Evolutionary conservation across 2,113 vertebrate species (phyloP).

Genomic region (Corythornis vintsioides): DNA sequence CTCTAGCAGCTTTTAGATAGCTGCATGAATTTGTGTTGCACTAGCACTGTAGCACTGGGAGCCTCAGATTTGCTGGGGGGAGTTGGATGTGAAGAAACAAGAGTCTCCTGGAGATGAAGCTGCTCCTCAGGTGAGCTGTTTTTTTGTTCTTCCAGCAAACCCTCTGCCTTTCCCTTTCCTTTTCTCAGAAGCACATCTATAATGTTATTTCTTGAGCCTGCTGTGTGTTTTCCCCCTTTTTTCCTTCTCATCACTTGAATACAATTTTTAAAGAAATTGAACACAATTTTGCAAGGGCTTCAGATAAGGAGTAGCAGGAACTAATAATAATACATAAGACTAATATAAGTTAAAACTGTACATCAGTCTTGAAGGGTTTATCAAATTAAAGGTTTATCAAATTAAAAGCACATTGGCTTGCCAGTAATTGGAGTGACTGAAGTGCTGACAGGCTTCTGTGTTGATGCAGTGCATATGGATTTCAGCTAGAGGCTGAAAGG

Average conservation of each 20-base stretch:
- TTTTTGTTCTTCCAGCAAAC: not conserved
- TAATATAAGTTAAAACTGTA: not conserved
- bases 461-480: accelerated
- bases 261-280: not conserved
- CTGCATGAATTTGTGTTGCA: not conserved
- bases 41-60: not conserved
- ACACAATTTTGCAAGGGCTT: not conserved
- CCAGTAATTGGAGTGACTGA: not conserved
- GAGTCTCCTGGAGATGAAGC: not conserved
- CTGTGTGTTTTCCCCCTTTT: not conserved
- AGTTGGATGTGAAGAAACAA: not conserved
- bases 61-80: not conserved
- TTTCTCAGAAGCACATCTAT: no score
- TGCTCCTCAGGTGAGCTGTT: not conserved
- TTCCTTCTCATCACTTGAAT: not conserved
- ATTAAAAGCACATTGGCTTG: not conserved
- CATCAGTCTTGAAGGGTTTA: not conserved
- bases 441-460: not conserved
- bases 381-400: not conserved
- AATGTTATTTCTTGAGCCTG: not conserved
- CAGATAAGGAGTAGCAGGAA: not conserved
- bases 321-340: not conserved
- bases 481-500: not conserved
- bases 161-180: not conserved
- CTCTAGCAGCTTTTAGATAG: not conserved